Percentiles rank a stretch among this genome's conserved stretches.
phyloP scores from a whole-genome alignment of 2,888 invertebrate species.

The Eristalis pertinax region DNA sequence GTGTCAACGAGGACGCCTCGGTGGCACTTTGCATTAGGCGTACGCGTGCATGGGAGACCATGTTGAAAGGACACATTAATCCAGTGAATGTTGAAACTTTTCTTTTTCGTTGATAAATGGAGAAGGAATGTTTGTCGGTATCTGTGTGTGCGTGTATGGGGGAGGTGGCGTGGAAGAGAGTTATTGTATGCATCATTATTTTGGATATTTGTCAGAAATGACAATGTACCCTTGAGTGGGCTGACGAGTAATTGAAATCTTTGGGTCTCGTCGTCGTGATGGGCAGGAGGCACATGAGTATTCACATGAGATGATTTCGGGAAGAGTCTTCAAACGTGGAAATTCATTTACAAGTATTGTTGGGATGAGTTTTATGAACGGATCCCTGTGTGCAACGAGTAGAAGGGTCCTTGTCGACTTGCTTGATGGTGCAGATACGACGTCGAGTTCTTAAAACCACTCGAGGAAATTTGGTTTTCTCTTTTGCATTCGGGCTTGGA shows the following conservation, averaged over 20 bases:
- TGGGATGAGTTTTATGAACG: too few species aligned
- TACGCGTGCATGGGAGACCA: background rate
- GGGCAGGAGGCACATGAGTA: background rate
- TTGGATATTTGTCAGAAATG: conserved; percentile 26
- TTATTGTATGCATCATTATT: conserved; percentile 17
- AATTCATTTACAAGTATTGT: too few species aligned
- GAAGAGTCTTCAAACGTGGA: too few species aligned
- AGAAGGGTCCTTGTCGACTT: too few species aligned
- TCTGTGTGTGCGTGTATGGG: too few species aligned
- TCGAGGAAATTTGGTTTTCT: too few species aligned
- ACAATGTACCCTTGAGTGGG: conserved; percentile 1
- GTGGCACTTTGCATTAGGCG: background rate
- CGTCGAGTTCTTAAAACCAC: too few species aligned
- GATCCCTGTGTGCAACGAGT: too few species aligned
- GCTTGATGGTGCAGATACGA: too few species aligned
- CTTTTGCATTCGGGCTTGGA: too few species aligned
- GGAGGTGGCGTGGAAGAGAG: background rate
- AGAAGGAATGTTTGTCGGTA: background rate
- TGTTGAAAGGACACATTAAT: conserved; percentile 20
- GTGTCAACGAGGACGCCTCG: conserved; percentile 9
- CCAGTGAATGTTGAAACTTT: conserved; percentile 17
- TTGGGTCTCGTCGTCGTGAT: background rate
- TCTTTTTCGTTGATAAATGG: conserved; percentile 2
- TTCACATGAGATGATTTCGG: too few species aligned
- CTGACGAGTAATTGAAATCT: conserved; percentile 12